phyloP scores from a whole-genome alignment of 1,140 invertebrate species.

The Tigriopus japonicus region DNA sequence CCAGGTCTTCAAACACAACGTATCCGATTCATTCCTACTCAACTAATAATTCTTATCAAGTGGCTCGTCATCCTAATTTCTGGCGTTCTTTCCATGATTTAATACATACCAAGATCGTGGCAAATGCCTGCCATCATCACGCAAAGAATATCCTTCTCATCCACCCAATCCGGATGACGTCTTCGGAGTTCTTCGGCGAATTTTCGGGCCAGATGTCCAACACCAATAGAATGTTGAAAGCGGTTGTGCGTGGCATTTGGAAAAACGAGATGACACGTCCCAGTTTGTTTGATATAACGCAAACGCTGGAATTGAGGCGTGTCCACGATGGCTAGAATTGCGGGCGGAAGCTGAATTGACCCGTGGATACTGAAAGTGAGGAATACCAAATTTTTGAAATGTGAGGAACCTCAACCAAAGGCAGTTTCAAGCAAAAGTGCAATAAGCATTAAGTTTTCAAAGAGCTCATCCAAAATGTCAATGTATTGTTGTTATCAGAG shows the following conservation, averaged over 20 bases:
- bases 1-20: too few relatives aligned
- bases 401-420: too few relatives aligned
- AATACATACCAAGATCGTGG: conserved; percentile 37
- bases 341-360: conserved; percentile 26
- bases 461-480: too few relatives aligned
- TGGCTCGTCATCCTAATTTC: conserved; percentile 19
- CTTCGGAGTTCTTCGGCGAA: conserved; percentile 23
- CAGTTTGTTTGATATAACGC: conserved; percentile 36
- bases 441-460: too few relatives aligned
- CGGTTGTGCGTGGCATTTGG: conserved; percentile 36
- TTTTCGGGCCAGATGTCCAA: conserved; percentile 28
- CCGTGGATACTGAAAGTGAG: conserved; percentile 32
- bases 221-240: conserved; percentile 42
- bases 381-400: neutral
- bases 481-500: too few relatives aligned
- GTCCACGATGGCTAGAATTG: conserved; percentile 36
- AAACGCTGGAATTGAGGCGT: conserved; percentile 42
- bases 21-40: too few relatives aligned
- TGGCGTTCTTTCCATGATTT: conserved; percentile 3
- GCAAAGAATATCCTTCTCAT: conserved; percentile 29
- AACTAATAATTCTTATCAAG: too few relatives aligned
- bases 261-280: conserved; percentile 33
- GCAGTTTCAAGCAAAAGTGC: too few relatives aligned
- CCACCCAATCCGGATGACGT: conserved; percentile 29
- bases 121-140: conserved; percentile 41